These are phyloP conservation scores for Drosophila kuntzei DNA, from an alignment of 2,888 invertebrate genomes.

Conservation along the genomic window DNA sequence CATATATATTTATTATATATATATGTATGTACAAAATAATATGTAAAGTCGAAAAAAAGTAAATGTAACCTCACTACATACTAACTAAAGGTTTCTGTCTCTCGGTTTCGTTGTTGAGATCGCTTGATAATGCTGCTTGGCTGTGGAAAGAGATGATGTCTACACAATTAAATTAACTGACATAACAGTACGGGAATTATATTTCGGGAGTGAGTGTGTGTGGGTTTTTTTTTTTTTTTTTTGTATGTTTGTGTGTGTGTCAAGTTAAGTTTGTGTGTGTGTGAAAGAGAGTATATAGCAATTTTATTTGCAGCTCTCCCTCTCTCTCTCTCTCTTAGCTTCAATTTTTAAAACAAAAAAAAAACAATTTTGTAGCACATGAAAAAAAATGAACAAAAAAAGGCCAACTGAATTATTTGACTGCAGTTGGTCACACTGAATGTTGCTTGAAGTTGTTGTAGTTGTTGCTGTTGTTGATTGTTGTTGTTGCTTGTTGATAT, in stretches of 20 bases:
- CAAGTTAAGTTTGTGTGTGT: neutral
- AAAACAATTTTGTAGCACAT: slow-evolving; percentile 27
- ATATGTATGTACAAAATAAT: neutral
- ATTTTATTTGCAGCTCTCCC: no score
- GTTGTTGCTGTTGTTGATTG: slow-evolving; percentile 8
- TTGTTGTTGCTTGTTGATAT: slow-evolving; percentile 25
- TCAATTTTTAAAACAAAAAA: no score
- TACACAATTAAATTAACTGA: slow-evolving; percentile 72
- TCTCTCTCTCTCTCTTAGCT: slow-evolving; percentile 1
- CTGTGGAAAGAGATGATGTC: slow-evolving; percentile 75
- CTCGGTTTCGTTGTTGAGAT: slow-evolving; percentile 55
- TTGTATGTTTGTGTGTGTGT: neutral
- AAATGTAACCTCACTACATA: slow-evolving; percentile 53
- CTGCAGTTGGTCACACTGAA: slow-evolving; percentile 18
- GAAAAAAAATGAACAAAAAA: slow-evolving; percentile 52
- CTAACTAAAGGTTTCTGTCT: slow-evolving; percentile 57
- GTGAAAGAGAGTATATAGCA: neutral
- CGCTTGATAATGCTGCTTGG: slow-evolving; percentile 58
- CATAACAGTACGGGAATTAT: slow-evolving; percentile 9
- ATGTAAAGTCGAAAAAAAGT: slow-evolving; percentile 33
- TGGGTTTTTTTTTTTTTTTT: neutral
- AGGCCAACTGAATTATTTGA: neutral
- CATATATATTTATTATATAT: neutral
- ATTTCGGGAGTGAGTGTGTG: slow-evolving; percentile 4
- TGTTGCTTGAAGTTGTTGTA: no score